A percentile compares a stretch with the other conserved stretches of the same genome.
phyloP scores from a whole-genome alignment of 2,888 invertebrate genomes.

The Xylota segnis region DNA sequence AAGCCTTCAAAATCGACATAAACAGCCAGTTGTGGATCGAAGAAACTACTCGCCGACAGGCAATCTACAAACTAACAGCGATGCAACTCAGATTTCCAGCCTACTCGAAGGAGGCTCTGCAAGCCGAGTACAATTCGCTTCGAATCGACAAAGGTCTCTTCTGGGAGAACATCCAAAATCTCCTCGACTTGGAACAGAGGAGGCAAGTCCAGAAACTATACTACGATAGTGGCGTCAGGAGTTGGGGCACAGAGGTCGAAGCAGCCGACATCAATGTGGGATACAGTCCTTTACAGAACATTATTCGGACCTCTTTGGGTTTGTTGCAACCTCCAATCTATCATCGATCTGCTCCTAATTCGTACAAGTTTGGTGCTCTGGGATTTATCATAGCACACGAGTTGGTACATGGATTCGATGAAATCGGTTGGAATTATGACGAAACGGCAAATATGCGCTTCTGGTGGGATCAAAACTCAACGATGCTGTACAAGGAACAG shows the following conservation, averaged over 20 bases:
- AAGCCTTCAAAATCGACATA: conserved; percentile 78
- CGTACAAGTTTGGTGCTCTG: conserved; percentile 81
- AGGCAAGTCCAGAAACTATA: conserved; percentile 42
- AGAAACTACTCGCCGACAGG: conserved; percentile 79
- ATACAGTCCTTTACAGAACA: conserved; percentile 80
- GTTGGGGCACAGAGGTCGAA: conserved; percentile 75
- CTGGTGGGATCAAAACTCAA: conserved; percentile 81
- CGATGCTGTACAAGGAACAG: conserved; percentile 78
- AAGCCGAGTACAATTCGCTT: conserved; percentile 76
- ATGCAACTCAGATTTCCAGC: conserved; percentile 78
- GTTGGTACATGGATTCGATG: conserved; percentile 82
- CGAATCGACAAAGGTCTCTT: conserved; percentile 78
- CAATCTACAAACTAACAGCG: conserved; percentile 78
- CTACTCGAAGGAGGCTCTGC: conserved; percentile 77
- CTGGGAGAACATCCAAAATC: conserved; percentile 78
- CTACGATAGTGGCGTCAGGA: conserved; percentile 70
- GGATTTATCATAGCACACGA: conserved; percentile 82
- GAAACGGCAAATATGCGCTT: conserved; percentile 80
- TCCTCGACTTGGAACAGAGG: conserved; percentile 50
- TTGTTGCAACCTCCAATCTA: conserved; percentile 82
- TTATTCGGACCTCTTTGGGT: conserved; percentile 80
- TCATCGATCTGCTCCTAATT: conserved; percentile 81
- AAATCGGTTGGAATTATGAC: conserved; percentile 80
- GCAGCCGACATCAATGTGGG: conserved; percentile 80
- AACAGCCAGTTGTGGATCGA: conserved; percentile 78